phyloP scores from a whole-genome alignment of 2,797 vertebrate species.

The Furcifer pardalis region DNA sequence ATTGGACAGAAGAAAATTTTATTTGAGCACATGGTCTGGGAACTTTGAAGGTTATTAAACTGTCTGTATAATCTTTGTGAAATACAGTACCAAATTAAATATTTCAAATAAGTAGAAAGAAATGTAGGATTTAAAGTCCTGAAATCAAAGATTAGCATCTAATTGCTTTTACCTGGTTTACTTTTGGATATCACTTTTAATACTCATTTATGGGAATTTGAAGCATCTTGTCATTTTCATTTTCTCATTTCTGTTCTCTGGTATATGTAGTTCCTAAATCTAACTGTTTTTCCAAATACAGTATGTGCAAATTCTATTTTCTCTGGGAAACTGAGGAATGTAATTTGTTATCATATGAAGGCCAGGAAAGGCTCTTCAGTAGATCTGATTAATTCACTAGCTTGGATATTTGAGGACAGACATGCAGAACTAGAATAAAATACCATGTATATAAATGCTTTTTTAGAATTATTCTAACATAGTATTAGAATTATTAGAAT shows the following conservation, averaged over 20 bases:
- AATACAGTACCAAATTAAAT: background rate
- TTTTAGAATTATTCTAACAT: slow-evolving; percentile 7
- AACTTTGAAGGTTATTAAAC: background rate
- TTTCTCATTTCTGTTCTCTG: background rate
- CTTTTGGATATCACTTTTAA: background rate
- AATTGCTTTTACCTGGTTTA: background rate
- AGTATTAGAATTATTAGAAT: no score
- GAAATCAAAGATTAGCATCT: slow-evolving; percentile 3
- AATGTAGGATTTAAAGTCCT: background rate
- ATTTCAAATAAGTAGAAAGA: background rate
- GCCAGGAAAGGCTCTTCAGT: slow-evolving; percentile 40
- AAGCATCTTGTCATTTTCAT: background rate
- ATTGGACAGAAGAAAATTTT: background rate
- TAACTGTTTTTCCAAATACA: slow-evolving; percentile 24
- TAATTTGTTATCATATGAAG: slow-evolving; percentile 44
- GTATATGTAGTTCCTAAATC: slow-evolving; percentile 39
- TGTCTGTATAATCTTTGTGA: background rate
- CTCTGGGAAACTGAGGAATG: slow-evolving; percentile 42
- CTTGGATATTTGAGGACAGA: background rate
- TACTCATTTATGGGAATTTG: slow-evolving; percentile 6
- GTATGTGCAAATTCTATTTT: background rate
- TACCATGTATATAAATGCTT: fast-evolving
- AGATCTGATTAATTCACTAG: slow-evolving; percentile 32
- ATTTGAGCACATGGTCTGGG: background rate
- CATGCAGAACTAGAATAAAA: fast-evolving